Evolutionary conservation across 2,797 vertebrate genomes (phyloP), one percentile per base, ranked within the genome.

Genomic region (Phalanger gymnotis): DNA sequence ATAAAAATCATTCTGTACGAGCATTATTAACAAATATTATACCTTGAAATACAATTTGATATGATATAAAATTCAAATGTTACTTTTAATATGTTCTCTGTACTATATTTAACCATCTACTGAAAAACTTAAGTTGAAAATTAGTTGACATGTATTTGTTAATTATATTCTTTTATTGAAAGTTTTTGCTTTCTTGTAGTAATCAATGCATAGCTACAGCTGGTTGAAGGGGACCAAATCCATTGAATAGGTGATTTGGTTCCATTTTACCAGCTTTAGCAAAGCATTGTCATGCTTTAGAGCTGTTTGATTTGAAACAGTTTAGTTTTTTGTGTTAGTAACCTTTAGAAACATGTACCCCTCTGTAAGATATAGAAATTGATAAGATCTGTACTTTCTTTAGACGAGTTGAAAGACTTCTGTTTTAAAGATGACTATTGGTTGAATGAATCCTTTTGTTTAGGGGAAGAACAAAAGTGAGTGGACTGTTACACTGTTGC

Each of bases 211-310:
- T 99, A 99, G 99, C 99, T 99, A 99, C 99, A 99, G 99, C 99
- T 99, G 99, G 99, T 99, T 99, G 99, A 99, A 99, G 99, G 99
- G 99, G 99, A 99, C 99, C 99, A 99, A 99, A 99, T 99, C 99
- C 99, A 99, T 99, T 99, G 98, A 99, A 99, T 95, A 99, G 99
- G 96, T 99, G 99, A 99, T 99, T 99, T 99, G 99, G 99, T 99
- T 99, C 99, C 99, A 99, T 99, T 99, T 99, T 99, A 99, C 99
- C 99, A 99, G 99, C 99, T 99, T 99, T 99, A 99, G 99, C 99
- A 99, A 99, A 99, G 99, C 99, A 99, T 99, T 99, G 99, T 98
- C 98, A 97, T 97, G 96, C 91, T 95, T 90, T 93, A 90, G 52
- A 92, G 58, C 96, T 47, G 51, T 96, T 96, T 91, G 94, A 57